Percentiles rank a stretch among this genome's conserved stretches.
These are phyloP conservation scores for Eremophila alpestris DNA, from an alignment of 2,797 vertebrate genomes.

Conservation along the genomic window DNA sequence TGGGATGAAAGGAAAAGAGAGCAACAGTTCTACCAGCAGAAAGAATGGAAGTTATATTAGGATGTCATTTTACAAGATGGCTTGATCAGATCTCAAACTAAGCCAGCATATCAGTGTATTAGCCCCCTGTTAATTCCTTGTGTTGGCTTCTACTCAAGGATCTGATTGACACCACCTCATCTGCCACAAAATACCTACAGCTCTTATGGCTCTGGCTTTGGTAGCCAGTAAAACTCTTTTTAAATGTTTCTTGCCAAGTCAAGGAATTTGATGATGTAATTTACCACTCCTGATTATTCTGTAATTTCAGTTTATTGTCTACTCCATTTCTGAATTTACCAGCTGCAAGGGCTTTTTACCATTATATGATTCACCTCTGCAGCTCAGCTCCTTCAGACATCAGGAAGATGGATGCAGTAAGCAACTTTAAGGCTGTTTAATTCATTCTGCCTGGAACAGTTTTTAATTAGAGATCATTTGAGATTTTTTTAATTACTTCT, in stretches of 20 bases:
- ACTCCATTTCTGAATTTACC: conserved; percentile 43
- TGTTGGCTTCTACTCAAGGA: not conserved
- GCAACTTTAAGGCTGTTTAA: conserved; percentile 70
- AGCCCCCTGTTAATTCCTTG: not conserved
- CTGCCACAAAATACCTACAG: not conserved
- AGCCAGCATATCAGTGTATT: not conserved
- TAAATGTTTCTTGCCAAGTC: conserved; percentile 6
- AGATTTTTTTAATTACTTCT: conserved; percentile 73
- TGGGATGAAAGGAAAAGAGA: not conserved
- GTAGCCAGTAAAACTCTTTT: conserved; percentile 25
- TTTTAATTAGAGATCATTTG: conserved; percentile 78
- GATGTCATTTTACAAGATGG: not conserved
- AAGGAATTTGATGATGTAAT: not conserved
- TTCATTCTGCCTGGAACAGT: conserved; percentile 74
- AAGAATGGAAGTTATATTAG: not conserved
- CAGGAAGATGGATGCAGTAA: conserved; percentile 61
- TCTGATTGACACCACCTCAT: conserved; percentile 28
- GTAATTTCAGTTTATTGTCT: conserved; percentile 60
- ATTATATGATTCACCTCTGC: conserved; percentile 42
- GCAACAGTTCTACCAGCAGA: not conserved
- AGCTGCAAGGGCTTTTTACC: not conserved
- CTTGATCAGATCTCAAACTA: not conserved
- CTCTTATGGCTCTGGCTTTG: not conserved
- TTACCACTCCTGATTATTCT: conserved; percentile 53
- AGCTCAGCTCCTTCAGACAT: conserved; percentile 30